These are phyloP conservation scores for Crotalus tigris DNA, from an alignment of 2,113 vertebrate species.

Conservation along the genomic window DNA sequence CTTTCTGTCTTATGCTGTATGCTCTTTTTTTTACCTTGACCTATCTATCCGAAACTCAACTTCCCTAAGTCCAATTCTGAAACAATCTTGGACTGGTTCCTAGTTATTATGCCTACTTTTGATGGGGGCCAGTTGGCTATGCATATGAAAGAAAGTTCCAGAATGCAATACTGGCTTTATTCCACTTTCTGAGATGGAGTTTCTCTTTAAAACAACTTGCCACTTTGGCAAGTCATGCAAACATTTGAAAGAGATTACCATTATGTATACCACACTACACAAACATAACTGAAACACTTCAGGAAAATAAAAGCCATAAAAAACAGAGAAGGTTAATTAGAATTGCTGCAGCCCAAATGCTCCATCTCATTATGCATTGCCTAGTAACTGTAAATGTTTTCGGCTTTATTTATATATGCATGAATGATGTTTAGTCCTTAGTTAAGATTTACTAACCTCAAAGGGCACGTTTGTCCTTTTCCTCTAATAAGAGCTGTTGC, in stretches of 20 bases:
- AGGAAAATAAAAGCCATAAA: neutral
- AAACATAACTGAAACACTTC: neutral
- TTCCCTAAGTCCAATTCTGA: neutral
- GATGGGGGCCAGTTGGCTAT: neutral
- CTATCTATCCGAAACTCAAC: neutral
- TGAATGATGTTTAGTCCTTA: conserved; percentile 14
- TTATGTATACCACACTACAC: neutral
- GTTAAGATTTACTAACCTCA: conserved; percentile 14
- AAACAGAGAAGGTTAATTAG: neutral
- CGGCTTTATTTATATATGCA: neutral
- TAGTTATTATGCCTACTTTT: neutral
- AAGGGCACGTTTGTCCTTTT: conserved; percentile 2
- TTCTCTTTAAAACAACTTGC: neutral
- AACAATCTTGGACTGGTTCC: neutral
- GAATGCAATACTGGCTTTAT: neutral
- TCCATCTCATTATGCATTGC: neutral
- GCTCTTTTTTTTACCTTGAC: neutral
- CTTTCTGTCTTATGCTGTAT: neutral
- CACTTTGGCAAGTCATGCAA: neutral
- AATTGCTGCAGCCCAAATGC: neutral
- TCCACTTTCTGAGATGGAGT: neutral
- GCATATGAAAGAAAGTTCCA: neutral
- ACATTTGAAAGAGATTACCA: neutral
- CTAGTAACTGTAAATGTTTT: neutral
- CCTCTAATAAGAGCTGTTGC: neutral